Evolutionary conservation across 2,888 invertebrate species (phyloP).

Genomic region (Leptinotarsa tumamoca): DNA sequence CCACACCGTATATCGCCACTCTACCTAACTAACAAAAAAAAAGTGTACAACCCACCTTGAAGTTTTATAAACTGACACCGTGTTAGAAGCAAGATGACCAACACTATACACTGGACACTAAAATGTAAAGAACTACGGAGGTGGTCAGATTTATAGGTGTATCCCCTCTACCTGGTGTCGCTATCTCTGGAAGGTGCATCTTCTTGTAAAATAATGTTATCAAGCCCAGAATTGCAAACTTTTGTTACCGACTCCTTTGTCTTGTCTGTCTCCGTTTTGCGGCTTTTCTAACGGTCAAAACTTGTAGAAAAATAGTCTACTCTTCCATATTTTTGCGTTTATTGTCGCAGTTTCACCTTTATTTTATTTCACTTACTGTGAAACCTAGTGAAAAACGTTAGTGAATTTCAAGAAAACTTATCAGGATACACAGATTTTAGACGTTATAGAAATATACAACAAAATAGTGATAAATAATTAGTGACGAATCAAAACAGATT

Average conservation of each 20-base stretch:
- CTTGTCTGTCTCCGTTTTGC: background rate
- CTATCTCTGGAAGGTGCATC: slow-evolving; percentile 17
- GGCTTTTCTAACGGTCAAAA: background rate
- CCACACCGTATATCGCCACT: slow-evolving; percentile 13
- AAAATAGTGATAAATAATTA: too few relatives aligned
- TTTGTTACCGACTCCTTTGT: slow-evolving; percentile 3
- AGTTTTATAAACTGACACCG: slow-evolving; percentile 32
- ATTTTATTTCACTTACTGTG: too few relatives aligned
- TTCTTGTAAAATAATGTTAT: slow-evolving; percentile 20
- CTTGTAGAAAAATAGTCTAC: background rate
- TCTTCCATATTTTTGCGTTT: background rate
- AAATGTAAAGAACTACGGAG: slow-evolving; percentile 50
- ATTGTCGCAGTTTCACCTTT: too few relatives aligned
- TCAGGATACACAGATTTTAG: too few relatives aligned
- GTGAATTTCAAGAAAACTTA: too few relatives aligned
- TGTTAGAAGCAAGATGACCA: slow-evolving; percentile 32
- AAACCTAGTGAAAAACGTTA: too few relatives aligned
- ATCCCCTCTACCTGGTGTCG: slow-evolving; percentile 44
- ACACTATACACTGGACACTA: slow-evolving; percentile 54
- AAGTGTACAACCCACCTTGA: slow-evolving; percentile 35
- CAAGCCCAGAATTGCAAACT: slow-evolving; percentile 29
- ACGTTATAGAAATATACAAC: too few relatives aligned
- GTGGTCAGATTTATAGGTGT: slow-evolving; percentile 54
- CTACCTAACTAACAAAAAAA: background rate
- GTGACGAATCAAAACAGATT: too few relatives aligned